Evolutionary conservation across 2,113 vertebrate genomes (phyloP).

Genomic region (Pongo pygmaeus): DNA sequence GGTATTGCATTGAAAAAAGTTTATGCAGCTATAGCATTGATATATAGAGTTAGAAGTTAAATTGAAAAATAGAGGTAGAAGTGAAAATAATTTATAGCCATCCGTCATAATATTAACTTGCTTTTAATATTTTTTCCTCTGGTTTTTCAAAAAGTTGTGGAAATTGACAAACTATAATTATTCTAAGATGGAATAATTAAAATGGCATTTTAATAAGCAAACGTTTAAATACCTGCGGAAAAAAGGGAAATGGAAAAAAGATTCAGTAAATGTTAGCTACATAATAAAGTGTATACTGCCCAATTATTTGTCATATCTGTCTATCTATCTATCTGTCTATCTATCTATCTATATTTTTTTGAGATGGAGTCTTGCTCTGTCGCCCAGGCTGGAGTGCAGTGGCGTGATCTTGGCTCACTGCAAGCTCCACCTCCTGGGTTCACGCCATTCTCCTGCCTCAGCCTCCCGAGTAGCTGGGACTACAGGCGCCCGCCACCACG

Average conservation of each 20-base stretch:
- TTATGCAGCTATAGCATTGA: neutral
- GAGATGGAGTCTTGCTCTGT: too few species aligned
- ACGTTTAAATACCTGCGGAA: too few species aligned
- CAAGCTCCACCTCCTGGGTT: too few species aligned
- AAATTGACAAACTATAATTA: neutral
- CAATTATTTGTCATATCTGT: neutral
- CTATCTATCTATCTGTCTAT: too few species aligned
- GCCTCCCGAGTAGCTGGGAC: too few species aligned
- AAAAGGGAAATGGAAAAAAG: too few species aligned
- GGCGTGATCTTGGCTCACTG: too few species aligned
- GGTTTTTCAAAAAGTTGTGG: neutral
- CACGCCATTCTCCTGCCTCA: too few species aligned
- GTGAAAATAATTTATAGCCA: neutral
- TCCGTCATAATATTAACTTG: neutral
- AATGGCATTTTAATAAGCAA: neutral
- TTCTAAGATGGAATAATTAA: neutral
- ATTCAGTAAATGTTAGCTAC: neutral
- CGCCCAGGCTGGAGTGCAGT: too few species aligned
- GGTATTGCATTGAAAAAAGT: neutral
- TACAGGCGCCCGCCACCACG: accelerated
- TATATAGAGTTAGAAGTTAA: too few species aligned
- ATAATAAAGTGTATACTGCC: neutral
- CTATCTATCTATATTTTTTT: too few species aligned
- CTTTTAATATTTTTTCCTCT: neutral
- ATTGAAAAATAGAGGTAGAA: neutral